A percentile compares a stretch with the other conserved stretches of the same genome.
These are phyloP conservation scores for Tiliacea aurago DNA, from an alignment of 2,888 invertebrate genomes.

Conservation along the genomic window DNA sequence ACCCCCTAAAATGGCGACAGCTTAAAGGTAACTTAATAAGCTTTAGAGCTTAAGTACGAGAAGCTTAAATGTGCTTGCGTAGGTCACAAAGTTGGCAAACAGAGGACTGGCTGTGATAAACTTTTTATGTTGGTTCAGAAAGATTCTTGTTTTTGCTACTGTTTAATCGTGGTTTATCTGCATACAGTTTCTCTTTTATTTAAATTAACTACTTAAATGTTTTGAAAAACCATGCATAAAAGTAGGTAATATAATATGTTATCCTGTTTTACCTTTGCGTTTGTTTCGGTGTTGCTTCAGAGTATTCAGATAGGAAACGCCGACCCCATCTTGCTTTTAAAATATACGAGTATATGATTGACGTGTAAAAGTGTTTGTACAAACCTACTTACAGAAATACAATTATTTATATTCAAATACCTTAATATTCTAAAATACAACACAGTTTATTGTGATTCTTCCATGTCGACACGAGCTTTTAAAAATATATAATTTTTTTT, in stretches of 20 bases:
- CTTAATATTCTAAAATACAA: background rate
- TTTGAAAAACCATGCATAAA: background rate
- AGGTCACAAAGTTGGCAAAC: conserved; percentile 47
- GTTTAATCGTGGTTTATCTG: conserved; percentile 18
- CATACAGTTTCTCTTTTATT: background rate
- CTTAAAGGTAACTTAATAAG: conserved; percentile 63
- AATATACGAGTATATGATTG: too few relatives aligned
- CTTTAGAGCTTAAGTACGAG: conserved; percentile 49
- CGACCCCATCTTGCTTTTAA: too few relatives aligned
- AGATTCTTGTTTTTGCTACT: conserved; percentile 25
- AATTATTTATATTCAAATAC: too few relatives aligned
- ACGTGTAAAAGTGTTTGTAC: too few relatives aligned
- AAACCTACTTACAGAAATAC: too few relatives aligned
- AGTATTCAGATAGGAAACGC: too few relatives aligned
- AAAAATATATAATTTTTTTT: background rate
- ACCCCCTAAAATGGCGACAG: conserved; percentile 44
- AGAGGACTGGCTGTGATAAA: conserved; percentile 30
- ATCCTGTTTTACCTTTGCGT: too few relatives aligned
- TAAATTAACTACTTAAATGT: background rate
- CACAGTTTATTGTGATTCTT: background rate
- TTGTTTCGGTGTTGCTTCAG: too few relatives aligned
- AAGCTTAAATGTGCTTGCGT: conserved; percentile 47
- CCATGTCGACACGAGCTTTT: rapidly evolving
- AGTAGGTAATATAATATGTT: too few relatives aligned
- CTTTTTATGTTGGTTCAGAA: conserved; percentile 22